Conservation (phyloP, 2,113 vertebrate species). For the Colossoma macropomum region DNA sequence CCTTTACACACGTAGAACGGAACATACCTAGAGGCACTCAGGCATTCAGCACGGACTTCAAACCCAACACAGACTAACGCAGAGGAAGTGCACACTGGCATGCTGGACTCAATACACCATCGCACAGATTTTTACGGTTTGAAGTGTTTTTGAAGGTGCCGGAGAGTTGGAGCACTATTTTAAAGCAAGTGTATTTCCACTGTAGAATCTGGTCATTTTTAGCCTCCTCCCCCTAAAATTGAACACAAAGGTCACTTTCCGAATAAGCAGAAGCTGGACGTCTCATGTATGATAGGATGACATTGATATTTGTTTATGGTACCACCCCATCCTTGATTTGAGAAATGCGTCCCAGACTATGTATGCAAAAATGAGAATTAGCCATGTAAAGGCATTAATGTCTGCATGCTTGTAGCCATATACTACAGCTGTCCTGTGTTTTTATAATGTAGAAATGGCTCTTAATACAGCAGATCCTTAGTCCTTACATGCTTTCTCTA, state of each 20-base stretch:
- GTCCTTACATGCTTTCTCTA: background rate
- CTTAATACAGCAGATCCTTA: background rate
- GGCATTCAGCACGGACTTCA: constrained; percentile 42
- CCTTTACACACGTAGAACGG: constrained; percentile 61
- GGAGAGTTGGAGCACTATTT: background rate
- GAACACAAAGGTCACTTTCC: constrained; percentile 20
- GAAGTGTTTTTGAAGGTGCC: background rate
- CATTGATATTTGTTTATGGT: constrained; percentile 13
- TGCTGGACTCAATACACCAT: constrained; percentile 51
- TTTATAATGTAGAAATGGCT: background rate
- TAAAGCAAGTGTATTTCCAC: background rate
- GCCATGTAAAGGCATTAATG: constrained; percentile 24
- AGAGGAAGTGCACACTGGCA: constrained; percentile 48
- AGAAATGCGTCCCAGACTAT: constrained; percentile 56
- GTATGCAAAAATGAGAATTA: constrained; percentile 39
- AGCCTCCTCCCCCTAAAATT: background rate
- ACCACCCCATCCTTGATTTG: constrained; percentile 69
- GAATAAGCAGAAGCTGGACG: constrained; percentile 38
- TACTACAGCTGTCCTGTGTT: background rate
- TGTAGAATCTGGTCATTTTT: background rate
- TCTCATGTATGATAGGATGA: constrained; percentile 75
- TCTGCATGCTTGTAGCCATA: constrained; percentile 47
- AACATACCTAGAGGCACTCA: constrained; percentile 58
- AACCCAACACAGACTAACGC: constrained; percentile 45
- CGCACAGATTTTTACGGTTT: background rate